Percentiles rank a stretch among this genome's conserved stretches.
Conservation (phyloP, 2,888 invertebrate genomes). For the Pyralis farinalis region DNA sequence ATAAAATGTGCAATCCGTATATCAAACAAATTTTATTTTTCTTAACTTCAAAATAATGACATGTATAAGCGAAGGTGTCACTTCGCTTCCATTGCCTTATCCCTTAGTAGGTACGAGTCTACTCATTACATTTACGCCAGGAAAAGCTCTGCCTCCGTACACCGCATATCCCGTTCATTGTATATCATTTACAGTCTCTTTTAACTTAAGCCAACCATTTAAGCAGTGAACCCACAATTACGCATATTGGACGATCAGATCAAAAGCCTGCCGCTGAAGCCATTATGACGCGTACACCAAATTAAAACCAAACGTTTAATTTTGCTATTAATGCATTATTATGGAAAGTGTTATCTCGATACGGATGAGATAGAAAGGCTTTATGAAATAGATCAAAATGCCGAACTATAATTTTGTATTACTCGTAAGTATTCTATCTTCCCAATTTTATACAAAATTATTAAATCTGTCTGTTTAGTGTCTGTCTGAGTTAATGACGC, state of each 20-base stretch:
- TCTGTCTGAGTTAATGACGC: no score
- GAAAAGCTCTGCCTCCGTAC: no score
- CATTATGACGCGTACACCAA: slow-evolving; percentile 59
- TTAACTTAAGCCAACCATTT: slow-evolving; percentile 40
- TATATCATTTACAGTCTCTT: slow-evolving; percentile 24
- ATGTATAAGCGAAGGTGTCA: no score
- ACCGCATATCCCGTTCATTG: no score
- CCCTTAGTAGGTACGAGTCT: no score
- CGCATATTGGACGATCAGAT: slow-evolving; percentile 73
- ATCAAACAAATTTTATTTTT: no score
- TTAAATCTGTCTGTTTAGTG: no score
- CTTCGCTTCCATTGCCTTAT: no score
- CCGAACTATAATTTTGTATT: background rate
- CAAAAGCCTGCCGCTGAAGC: slow-evolving; percentile 58
- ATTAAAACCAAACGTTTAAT: slow-evolving; percentile 62
- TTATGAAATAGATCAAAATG: background rate
- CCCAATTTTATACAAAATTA: slow-evolving; percentile 1
- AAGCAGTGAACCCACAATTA: slow-evolving; percentile 74
- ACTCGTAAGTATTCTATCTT: no score
- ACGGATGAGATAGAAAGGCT: slow-evolving; percentile 17
- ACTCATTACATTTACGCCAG: no score
- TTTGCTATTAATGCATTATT: slow-evolving; percentile 42
- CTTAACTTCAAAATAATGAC: no score
- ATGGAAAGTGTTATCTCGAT: slow-evolving; percentile 23
- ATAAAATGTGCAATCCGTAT: no score